These are phyloP conservation scores for Hexactinellida sp. DNA, from an alignment of 37 sponge, comb jelly and placozoan species.

Conservation along the genomic window DNA sequence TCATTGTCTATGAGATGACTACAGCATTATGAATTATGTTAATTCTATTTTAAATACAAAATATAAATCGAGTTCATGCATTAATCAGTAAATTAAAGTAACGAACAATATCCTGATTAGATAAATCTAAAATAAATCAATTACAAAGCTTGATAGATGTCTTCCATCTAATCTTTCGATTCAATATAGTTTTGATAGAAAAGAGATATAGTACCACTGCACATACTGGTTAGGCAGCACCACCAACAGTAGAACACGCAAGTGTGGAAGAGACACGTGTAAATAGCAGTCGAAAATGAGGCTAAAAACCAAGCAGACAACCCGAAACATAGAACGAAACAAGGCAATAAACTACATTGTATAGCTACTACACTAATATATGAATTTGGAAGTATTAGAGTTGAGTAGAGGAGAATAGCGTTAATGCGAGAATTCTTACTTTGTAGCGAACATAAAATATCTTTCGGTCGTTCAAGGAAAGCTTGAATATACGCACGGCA, in stretches of 20 bases:
- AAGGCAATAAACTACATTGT: background rate
- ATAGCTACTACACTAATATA: background rate
- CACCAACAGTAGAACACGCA: background rate
- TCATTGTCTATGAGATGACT: too few relatives aligned
- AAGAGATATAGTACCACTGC: background rate
- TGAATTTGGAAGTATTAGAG: background rate
- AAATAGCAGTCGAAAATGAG: background rate
- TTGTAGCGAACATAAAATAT: background rate
- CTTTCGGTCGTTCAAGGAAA: background rate
- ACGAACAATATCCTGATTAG: too few relatives aligned
- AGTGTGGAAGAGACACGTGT: background rate
- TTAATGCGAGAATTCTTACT: background rate
- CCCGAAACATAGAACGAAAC: background rate
- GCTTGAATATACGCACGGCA: background rate
- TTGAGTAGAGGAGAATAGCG: background rate
- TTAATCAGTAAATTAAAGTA: too few relatives aligned
- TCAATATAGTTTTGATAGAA: slow-evolving; percentile 17
- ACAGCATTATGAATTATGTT: too few relatives aligned
- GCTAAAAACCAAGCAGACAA: background rate
- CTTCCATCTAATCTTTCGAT: background rate
- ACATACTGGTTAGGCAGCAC: background rate
- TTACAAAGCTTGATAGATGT: too few relatives aligned
- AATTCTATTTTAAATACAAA: too few relatives aligned
- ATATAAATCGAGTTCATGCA: too few relatives aligned
- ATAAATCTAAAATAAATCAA: too few relatives aligned